phyloP scores from a whole-genome alignment of 2,888 invertebrate genomes.

The Gymnoscelis rufifasciata region DNA sequence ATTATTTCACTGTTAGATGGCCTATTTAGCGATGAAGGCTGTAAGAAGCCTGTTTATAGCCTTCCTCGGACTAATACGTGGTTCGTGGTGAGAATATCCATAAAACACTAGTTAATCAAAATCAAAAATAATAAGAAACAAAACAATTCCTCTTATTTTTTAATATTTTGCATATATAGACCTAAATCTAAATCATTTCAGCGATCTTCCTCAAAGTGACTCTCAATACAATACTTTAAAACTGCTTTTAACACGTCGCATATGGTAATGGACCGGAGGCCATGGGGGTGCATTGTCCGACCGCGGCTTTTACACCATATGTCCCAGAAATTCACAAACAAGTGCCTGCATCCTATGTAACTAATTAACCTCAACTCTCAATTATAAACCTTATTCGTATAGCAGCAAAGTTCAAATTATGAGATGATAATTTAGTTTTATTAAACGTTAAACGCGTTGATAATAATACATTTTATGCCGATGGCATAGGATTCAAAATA shows the following conservation, averaged over 20 bases:
- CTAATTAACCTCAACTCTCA: constrained; percentile 35
- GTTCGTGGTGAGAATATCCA: too few species aligned
- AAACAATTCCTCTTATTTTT: too few species aligned
- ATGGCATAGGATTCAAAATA: constrained; percentile 32
- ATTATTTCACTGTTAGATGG: too few species aligned
- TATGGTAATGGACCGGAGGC: constrained; percentile 68
- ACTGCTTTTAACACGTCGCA: constrained; percentile 73
- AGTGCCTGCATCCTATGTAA: constrained; percentile 65
- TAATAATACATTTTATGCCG: constrained; percentile 29
- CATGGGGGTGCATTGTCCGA: constrained; percentile 73
- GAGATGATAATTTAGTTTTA: constrained; percentile 16
- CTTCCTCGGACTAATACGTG: too few species aligned
- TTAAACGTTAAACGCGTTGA: constrained; percentile 7
- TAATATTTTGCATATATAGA: too few species aligned
- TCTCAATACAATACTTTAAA: constrained; percentile 66
- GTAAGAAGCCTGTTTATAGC: too few species aligned
- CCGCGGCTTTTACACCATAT: constrained; percentile 76
- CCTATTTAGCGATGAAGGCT: too few species aligned
- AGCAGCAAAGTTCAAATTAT: constrained; percentile 30
- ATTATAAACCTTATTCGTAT: constrained; percentile 33
- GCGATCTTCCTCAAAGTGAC: constrained; percentile 16
- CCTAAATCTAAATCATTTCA: neutral
- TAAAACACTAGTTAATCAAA: too few species aligned
- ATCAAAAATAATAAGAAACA: too few species aligned
- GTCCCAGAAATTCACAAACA: constrained; percentile 74